These are phyloP conservation scores for Diuraphis noxia DNA, from an alignment of 1,140 invertebrate species.

Conservation along the genomic window DNA sequence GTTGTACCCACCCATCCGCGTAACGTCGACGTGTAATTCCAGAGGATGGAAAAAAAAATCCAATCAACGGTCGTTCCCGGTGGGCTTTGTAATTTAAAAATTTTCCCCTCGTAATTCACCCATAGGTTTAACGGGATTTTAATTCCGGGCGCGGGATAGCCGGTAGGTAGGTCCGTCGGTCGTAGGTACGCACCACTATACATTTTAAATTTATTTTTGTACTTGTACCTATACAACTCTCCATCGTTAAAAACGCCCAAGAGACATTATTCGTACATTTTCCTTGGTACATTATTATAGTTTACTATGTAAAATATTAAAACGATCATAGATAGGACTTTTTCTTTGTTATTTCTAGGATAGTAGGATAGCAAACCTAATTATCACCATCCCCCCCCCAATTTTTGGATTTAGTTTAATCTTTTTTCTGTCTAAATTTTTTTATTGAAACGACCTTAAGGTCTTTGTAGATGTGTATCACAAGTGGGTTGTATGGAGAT, in stretches of 20 bases:
- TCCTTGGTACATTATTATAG: too few species aligned
- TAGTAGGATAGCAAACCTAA: too few species aligned
- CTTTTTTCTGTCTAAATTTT: too few species aligned
- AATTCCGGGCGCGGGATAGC: background rate
- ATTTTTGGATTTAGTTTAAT: too few species aligned
- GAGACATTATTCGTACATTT: too few species aligned
- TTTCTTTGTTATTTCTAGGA: too few species aligned
- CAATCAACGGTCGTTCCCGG: slow-evolving; percentile 26
- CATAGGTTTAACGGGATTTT: background rate
- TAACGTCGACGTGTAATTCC: slow-evolving; percentile 32
- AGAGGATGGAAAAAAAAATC: slow-evolving; percentile 39
- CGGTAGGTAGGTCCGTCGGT: background rate
- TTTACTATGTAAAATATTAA: too few species aligned
- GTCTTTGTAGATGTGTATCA: too few species aligned
- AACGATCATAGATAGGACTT: too few species aligned
- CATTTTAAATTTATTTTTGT: background rate
- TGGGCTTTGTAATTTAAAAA: slow-evolving; percentile 31
- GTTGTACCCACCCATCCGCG: background rate
- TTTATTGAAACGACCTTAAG: too few species aligned
- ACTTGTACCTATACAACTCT: background rate
- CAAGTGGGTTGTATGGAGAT: too few species aligned
- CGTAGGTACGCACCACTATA: background rate
- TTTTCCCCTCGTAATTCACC: background rate
- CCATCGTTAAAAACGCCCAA: background rate
- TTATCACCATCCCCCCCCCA: too few species aligned